phyloP scores from a whole-genome alignment of 2,888 invertebrate genomes.

The Gastracanthus pulcherrimus region DNA sequence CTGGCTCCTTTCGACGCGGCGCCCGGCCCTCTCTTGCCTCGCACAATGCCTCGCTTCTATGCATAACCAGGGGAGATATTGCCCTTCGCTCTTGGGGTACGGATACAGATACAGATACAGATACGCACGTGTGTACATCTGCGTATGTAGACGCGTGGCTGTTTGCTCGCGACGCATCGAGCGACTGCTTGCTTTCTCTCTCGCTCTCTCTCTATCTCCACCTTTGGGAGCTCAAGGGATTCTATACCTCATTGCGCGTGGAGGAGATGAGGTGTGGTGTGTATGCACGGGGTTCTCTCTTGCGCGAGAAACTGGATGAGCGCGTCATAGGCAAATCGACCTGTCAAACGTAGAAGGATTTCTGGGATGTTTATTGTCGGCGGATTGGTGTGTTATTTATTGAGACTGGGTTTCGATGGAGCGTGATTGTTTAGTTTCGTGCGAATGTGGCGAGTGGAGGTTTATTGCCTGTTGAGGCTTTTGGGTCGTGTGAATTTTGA shows the following conservation, averaged over 20 bases:
- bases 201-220: too few species aligned
- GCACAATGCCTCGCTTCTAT: constrained; percentile 4
- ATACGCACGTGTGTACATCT: not conserved
- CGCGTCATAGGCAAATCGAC: not conserved
- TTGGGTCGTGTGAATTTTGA: too few species aligned
- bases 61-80: constrained; percentile 27
- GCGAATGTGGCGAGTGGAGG: too few species aligned
- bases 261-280: too few species aligned
- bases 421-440: not conserved
- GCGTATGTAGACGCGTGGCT: not conserved
- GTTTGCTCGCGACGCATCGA: not conserved
- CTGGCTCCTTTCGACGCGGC: constrained; percentile 15
- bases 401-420: too few species aligned
- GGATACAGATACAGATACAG: too few species aligned
- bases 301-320: not conserved
- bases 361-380: constrained; percentile 9
- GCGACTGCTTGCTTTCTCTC: too few species aligned
- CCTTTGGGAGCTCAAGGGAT: constrained; percentile 15
- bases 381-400: not conserved
- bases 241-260: not conserved
- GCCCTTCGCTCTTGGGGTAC: not conserved
- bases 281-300: too few species aligned
- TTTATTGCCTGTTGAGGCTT: too few species aligned
- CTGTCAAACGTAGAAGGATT: constrained; percentile 19
- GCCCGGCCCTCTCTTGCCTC: not conserved